Conservation (phyloP, 2,113 vertebrate genomes). For the Halcyon malimbica region DNA sequence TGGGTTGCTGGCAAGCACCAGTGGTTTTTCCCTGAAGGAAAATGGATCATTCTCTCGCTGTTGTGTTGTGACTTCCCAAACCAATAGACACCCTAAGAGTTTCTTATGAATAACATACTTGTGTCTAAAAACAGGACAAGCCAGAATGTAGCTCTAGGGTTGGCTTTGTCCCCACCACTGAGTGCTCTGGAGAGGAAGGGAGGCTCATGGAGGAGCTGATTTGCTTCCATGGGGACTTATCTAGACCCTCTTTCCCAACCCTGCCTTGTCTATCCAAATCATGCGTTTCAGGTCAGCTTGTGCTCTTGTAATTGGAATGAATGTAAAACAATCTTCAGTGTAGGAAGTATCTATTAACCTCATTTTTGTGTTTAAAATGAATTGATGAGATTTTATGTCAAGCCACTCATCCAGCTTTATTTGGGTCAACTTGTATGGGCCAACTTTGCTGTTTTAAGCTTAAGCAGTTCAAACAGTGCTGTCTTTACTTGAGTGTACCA, state of each 20-base stretch:
- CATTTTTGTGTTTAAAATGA: not conserved
- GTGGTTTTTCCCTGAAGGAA: not conserved
- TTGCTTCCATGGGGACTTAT: not conserved
- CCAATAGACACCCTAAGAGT: accelerated
- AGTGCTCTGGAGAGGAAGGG: not conserved
- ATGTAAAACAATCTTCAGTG: not conserved
- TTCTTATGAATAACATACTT: not conserved
- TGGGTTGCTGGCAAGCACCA: not conserved
- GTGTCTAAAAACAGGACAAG: not conserved
- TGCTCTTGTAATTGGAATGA: not conserved
- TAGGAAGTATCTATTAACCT: not conserved
- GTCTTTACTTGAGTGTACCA: not conserved
- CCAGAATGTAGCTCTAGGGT: not conserved
- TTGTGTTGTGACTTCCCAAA: not conserved
- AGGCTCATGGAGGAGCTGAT: not conserved
- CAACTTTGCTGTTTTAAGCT: not conserved
- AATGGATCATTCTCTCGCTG: not conserved
- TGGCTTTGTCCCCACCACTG: not conserved
- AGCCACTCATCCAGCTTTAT: not conserved
- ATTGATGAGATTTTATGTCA: not conserved
- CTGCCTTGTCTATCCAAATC: not conserved
- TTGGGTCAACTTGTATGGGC: not conserved
- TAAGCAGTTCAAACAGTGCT: not conserved
- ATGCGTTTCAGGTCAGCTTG: not conserved
- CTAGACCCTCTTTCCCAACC: not conserved